Evolutionary conservation across 64 coral and sea anemone genomes (phyloP), one percentile per base, ranked within the genome.

Genomic region (Dendrophyllia cribrosa): DNA sequence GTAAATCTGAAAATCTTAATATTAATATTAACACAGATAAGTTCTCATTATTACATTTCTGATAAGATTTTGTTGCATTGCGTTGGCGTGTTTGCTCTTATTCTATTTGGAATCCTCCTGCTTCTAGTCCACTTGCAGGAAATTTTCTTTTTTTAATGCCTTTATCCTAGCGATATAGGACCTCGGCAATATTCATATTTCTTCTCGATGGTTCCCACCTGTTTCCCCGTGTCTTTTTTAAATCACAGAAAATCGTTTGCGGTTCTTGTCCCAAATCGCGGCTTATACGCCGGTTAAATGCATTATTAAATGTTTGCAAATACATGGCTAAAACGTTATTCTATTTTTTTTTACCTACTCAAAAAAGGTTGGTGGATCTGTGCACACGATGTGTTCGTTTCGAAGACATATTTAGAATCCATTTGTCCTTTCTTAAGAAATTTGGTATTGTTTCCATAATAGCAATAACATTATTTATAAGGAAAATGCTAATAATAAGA

Each of bases 281-380:
- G 80, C 80, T 50, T 43, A 21, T 21, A 51, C 34, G 46, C 61
- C 4, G 44, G 62, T 14, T 60, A 5, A 64, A 68, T 84, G 9
- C 49, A 84, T 84, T 67, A 68, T 68, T 82, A n/a, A 84, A 46
- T 23, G 12, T 84, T 51, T 34, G 43, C 46, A 20, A 67, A 67
- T 84, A 4, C 12, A 50, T 21, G 25, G 15, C 23, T n/a, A 80
- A 62, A 12, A 63, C 43, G 21, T 20, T 17, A 47, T 23, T 69
- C 15, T 23, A 7, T 68, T 20, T 69, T 22, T 69, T 23, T 69
- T 69, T 69, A 21, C n/a, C 66, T 69, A 8, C 8, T 4, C 21
- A 10, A 43, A 70, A 70, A 34, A 70, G 21, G 34, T 34, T 0
- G 34, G 34, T 34, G 25, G 2, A 70, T 26, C 7, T 25, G 11